Base-by-base conservation (phyloP, 2,113 vertebrate genomes). In the Plotosus lineatus region DNA sequence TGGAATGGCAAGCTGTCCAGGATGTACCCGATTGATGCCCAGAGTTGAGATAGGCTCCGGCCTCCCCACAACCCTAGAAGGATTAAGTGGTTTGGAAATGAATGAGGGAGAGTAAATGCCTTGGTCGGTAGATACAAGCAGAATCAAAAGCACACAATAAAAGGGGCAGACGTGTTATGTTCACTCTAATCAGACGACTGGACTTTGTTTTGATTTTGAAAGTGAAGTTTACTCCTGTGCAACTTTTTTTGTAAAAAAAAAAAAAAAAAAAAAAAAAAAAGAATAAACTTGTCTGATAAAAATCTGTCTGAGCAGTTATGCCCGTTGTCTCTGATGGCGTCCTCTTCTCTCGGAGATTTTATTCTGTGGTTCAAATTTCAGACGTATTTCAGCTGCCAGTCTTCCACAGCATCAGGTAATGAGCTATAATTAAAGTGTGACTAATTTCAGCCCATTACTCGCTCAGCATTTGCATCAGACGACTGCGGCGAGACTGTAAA, bases 391-490 rank as follows among this genome's bases (percentile, higher is more conserved):
- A 6, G 75, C 71, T 76, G 82, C 53, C 77, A 78, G 66, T 63
- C 38, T 68, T 72, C 63, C 48, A 74, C 68, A 51, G 51, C 77
- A 76, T 61, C 61, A 76, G 68, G 42, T 61, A 83, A 66, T 40
- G 51, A 78, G 55, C 55, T 51, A 63, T 78, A 60, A 69, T 83
- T 76, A 80, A 80, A 80, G 79, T 28, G 44, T 74, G 55, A 76
- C 77, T 80, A 38, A 75, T 80, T 83, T 83, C 55, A 79, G 65
- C n/a, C 26, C 51, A 31, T 79, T 79, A 80, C 72, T 80, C 65
- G 50, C 42, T 75, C 78, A 44, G 33, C 77, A 40, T 56, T 55
- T 36, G 44, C 69, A 51, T 73, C 44, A 76, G 73, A 50, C 14
- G 33, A 26, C 53, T 23, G 55, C 10, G 1, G 36, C 23, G 61